Conservation (phyloP, 2,888 invertebrate species). For the Panzeria rudis region DNA sequence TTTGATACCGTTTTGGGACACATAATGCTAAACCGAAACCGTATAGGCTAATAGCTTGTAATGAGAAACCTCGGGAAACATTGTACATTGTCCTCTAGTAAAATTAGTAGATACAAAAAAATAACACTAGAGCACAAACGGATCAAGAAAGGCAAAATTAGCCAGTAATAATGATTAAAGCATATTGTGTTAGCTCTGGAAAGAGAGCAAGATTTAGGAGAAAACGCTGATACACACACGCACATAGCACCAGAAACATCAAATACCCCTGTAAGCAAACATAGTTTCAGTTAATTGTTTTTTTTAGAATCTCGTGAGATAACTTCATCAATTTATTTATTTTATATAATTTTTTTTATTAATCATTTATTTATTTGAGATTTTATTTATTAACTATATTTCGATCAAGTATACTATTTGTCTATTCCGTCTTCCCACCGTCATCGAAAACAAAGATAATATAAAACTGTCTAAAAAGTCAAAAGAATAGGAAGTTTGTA, state of each 20-base stretch:
- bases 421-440: too few species aligned
- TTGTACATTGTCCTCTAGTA: neutral
- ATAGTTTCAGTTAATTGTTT: neutral
- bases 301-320: neutral
- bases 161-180: neutral
- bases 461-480: too few species aligned
- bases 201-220: neutral
- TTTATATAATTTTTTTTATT: too few species aligned
- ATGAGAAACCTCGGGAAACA: neutral
- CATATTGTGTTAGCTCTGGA: neutral
- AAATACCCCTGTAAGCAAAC: neutral
- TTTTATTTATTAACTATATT: too few species aligned
- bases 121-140: neutral
- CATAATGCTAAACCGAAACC: neutral
- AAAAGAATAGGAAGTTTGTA: too few species aligned
- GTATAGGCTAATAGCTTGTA: neutral
- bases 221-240: neutral
- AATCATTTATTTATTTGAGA: too few species aligned
- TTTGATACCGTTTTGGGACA: neutral
- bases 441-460: too few species aligned
- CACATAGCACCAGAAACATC: neutral
- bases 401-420: too few species aligned
- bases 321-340: neutral
- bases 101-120: neutral
- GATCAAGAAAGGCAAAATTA: neutral